Conservation (phyloP, 2,113 vertebrate genomes). For the Orthonyx spaldingii region DNA sequence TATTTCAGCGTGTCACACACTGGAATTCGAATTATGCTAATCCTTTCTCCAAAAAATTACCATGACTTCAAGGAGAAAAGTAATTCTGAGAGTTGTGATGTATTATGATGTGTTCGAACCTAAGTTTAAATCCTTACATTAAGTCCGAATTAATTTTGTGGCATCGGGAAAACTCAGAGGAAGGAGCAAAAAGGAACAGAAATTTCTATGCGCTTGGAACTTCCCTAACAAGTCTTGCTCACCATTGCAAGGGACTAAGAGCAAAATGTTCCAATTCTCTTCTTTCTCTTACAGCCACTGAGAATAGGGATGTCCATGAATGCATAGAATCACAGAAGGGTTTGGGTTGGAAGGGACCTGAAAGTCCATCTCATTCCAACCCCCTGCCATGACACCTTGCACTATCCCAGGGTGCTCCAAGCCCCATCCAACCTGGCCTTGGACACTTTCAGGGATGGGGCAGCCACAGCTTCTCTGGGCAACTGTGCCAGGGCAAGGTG, state of each 20-base stretch:
- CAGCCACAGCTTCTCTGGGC: not conserved
- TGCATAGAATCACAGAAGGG: not conserved
- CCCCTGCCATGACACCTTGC: not conserved
- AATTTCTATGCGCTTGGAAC: not conserved
- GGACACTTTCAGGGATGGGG: not conserved
- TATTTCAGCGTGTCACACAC: not conserved
- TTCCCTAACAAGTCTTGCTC: not conserved
- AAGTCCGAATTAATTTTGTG: not conserved
- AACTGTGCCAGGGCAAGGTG: not conserved
- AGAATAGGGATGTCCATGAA: not conserved
- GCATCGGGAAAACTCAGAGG: rapidly evolving
- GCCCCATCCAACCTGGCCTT: not conserved
- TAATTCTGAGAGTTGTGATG: not conserved
- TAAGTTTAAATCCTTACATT: not conserved
- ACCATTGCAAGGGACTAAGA: not conserved
- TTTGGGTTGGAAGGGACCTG: not conserved
- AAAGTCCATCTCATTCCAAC: not conserved
- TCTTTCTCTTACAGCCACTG: not conserved
- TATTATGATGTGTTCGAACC: not conserved
- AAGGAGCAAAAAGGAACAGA: not conserved
- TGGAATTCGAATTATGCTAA: not conserved
- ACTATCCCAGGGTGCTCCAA: not conserved
- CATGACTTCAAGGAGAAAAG: not conserved
- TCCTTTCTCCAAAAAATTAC: not conserved
- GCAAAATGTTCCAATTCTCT: not conserved